Percentiles rank a stretch among this genome's conserved stretches.
Conservation (phyloP, 2,113 vertebrate species). For the Varanus salvator region DNA sequence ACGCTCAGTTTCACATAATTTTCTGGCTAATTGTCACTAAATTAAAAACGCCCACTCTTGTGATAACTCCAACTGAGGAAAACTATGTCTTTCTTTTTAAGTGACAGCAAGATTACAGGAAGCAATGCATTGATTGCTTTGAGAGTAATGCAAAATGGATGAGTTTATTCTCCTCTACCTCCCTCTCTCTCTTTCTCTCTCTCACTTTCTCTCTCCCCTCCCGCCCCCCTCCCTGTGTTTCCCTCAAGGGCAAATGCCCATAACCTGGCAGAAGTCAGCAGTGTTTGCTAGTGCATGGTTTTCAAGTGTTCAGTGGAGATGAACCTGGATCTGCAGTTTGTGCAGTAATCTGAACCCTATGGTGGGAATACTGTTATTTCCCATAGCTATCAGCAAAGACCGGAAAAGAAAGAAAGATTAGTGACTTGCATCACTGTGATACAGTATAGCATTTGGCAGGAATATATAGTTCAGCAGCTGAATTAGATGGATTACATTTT, state of each 20-base stretch:
- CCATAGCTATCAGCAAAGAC: conserved; percentile 80
- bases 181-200: conserved; percentile 55
- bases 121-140: conserved; percentile 71
- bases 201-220: too few relatives aligned
- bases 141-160: conserved; percentile 70
- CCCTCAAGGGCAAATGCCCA: conserved; percentile 75
- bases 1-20: conserved; percentile 55
- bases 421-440: conserved; percentile 79
- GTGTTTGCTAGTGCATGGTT: conserved; percentile 80
- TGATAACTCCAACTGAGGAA: conserved; percentile 70
- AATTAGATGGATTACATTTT: conserved; percentile 73
- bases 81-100: conserved; percentile 60
- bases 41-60: conserved; percentile 64
- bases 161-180: conserved; percentile 67
- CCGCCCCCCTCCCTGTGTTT: conserved; percentile 41
- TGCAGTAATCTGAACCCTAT: conserved; percentile 76
- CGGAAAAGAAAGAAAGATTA: conserved; percentile 67
- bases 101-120: conserved; percentile 63
- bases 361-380: conserved; percentile 76
- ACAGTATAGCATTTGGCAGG: conserved; percentile 80
- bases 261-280: conserved; percentile 79
- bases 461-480: conserved; percentile 77
- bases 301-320: conserved; percentile 76
- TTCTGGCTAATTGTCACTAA: conserved; percentile 67
- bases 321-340: conserved; percentile 75